Evolutionary conservation across 2,797 vertebrate genomes (phyloP), one percentile per base, ranked within the genome.

Genomic region (Rousettus madagascariensis): DNA sequence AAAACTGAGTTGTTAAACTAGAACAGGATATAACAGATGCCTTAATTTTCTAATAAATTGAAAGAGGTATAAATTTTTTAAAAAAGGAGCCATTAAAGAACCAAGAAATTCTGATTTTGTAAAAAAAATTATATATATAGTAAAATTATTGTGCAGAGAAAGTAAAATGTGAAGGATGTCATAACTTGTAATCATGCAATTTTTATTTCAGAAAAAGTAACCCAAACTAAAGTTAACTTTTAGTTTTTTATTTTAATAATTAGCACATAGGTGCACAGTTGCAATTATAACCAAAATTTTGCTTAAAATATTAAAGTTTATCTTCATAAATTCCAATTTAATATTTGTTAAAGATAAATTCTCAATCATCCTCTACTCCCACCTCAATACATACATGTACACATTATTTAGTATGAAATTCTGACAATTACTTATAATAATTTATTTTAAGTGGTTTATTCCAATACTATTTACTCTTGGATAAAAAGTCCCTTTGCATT

Each of bases 401-500:
- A 63, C 10, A 75, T 88, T 90, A 92, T 78, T 95, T 96, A 68
- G 30, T 66, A 80, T 66, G 49, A 95, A 96, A 94, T 75, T 87
- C 53, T 84, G 16, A 55, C n/a, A 86, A 19, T 33, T 33, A 22
- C 30, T 75, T 94, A 90, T 72, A 95, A 53, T 61, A 9, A 66
- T 80, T 91, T 80, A 41, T 87, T 87, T 86, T 65, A 92, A 85
- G 22, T 85, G 28, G n/a, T 71, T 77, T 94, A 95, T 87, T 13
- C 65, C 28, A 90, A 66, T 71, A 84, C 8, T n/a, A 95, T 79
- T 90, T 92, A 51, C 30, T 90, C 51, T 57, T 68, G 20, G 8
- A 87, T 83, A 65, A 87, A 91, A 95, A 3, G 2, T 78, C 26
- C 24, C 38, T 95, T 85, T 95, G 38, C 49, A 55, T 77, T 49